phyloP scores from a whole-genome alignment of 1,140 invertebrate genomes.

The Arctopsyche grandis region DNA sequence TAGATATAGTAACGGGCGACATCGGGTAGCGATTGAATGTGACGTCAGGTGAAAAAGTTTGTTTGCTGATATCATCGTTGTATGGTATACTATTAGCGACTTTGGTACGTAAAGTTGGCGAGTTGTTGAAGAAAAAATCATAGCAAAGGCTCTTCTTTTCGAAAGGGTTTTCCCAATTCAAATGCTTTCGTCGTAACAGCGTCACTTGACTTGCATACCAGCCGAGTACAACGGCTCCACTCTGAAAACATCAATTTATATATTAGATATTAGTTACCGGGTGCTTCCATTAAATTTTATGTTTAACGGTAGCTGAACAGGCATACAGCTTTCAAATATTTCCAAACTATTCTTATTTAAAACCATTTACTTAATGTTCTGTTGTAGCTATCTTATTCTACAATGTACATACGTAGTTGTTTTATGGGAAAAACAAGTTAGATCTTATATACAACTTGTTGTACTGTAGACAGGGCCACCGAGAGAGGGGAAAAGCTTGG shows the following conservation, averaged over 20 bases:
- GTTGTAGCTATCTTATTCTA: slow-evolving; percentile 23
- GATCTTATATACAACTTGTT: too few species aligned
- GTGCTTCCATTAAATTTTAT: neutral
- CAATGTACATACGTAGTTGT: too few species aligned
- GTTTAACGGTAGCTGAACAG: neutral
- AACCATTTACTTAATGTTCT: slow-evolving; percentile 21
- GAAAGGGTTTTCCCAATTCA: slow-evolving; percentile 30
- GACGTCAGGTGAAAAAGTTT: neutral
- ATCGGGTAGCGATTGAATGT: neutral
- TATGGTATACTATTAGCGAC: neutral
- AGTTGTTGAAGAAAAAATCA: slow-evolving; percentile 29
- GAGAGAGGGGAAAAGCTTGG: too few species aligned
- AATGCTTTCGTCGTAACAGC: slow-evolving; percentile 59
- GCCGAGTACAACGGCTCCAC: slow-evolving; percentile 63
- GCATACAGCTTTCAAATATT: neutral
- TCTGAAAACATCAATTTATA: slow-evolving; percentile 57
- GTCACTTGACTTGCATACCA: slow-evolving; percentile 65
- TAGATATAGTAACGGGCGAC: neutral
- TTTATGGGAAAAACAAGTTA: too few species aligned
- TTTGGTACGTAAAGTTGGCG: slow-evolving; percentile 14
- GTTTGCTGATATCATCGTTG: neutral
- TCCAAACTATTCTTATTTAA: neutral
- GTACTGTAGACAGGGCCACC: too few species aligned
- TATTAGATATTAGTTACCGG: slow-evolving; percentile 11
- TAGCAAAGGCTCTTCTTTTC: slow-evolving; percentile 5